Base-by-base conservation (phyloP, 2,113 vertebrate genomes). In the Gadus macrocephalus region DNA sequence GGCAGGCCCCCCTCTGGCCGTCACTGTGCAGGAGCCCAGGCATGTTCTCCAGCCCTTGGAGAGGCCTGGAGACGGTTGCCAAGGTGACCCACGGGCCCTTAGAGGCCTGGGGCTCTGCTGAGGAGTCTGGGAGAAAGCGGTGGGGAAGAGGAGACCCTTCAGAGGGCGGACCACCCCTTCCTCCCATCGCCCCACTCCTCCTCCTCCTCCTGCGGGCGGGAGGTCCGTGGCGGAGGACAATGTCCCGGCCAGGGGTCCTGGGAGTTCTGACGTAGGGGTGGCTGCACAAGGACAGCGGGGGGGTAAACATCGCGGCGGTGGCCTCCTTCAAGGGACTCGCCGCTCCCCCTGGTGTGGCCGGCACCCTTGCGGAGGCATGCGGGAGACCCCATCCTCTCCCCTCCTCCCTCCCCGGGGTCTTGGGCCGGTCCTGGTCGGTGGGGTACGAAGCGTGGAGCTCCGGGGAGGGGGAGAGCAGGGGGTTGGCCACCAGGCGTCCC, bases 181-280 rank as follows among this genome's bases (percentile, higher is more conserved):
- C 70, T 15, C 14, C 42, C 2, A 20, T 59, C 19, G 19, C 27
- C 2, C 1, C 67, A 11, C 42, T 55, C 0, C 59, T 79, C 70
- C 59, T 79, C 70, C 74, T 87, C 71, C 76, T 81, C 69, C 65
- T 77, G 70, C 82, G 76, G 68, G 84, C 38, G 2, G 72, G 15
- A 19, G 64, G 56, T 79, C 78, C 80, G 53, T 16, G 68, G 84
- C 91, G 0, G 79, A 94, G 86, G 91, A 93, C 78, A 78, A 96
- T 95, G 89, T 98, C 96, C 88, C 96, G 93, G 72, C 97, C 96
- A 7, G 97, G 97, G 55, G 96, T 99, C 83, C 94, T 93, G n/a
- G 97, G 97, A 71, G 96, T 90, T 63, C 91, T 90, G 62, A 88
- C 78, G 1, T 93, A 95, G 56, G 89, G 89, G 73, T 91, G 85